These are phyloP conservation scores for Periphyllus acericola DNA, from an alignment of 2,888 invertebrate genomes.

Conservation along the genomic window DNA sequence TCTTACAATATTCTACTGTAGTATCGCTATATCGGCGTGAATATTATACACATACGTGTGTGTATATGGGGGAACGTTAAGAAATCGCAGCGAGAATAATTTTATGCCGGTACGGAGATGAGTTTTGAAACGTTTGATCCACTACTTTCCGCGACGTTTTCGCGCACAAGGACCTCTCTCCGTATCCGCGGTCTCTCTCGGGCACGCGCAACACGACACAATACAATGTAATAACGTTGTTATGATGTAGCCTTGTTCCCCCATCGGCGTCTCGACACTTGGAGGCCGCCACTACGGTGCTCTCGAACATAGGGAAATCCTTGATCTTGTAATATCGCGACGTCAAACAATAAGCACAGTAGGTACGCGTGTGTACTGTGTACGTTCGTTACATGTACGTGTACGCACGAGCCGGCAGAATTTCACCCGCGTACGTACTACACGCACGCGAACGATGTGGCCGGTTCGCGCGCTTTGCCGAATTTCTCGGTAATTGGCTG, in stretches of 20 bases:
- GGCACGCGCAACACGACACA: too few relatives aligned
- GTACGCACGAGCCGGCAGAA: not conserved
- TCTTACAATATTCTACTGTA: too few relatives aligned
- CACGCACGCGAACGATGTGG: not conserved
- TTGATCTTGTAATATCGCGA: constrained; percentile 51
- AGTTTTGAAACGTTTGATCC: constrained; percentile 32
- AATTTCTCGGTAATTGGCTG: constrained; percentile 22
- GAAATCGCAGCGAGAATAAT: not conserved
- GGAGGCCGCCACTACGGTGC: constrained; percentile 43
- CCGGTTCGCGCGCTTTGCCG: not conserved
- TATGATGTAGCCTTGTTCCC: constrained; percentile 45
- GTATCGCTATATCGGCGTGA: too few relatives aligned
- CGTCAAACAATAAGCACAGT: too few relatives aligned
- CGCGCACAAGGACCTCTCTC: constrained; percentile 39
- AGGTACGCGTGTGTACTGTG: too few relatives aligned
- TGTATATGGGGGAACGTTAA: constrained; percentile 2
- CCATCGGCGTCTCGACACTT: not conserved
- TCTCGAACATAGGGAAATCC: constrained; percentile 31
- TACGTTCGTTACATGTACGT: too few relatives aligned
- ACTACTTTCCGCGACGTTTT: constrained; percentile 18
- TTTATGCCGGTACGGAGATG: constrained; percentile 32
- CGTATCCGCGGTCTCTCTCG: not conserved
- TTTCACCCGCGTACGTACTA: not conserved
- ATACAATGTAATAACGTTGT: not conserved
- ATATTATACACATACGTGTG: too few relatives aligned